phyloP scores from a whole-genome alignment of 2,888 invertebrate genomes.

The Cremastobaeus sp. region DNA sequence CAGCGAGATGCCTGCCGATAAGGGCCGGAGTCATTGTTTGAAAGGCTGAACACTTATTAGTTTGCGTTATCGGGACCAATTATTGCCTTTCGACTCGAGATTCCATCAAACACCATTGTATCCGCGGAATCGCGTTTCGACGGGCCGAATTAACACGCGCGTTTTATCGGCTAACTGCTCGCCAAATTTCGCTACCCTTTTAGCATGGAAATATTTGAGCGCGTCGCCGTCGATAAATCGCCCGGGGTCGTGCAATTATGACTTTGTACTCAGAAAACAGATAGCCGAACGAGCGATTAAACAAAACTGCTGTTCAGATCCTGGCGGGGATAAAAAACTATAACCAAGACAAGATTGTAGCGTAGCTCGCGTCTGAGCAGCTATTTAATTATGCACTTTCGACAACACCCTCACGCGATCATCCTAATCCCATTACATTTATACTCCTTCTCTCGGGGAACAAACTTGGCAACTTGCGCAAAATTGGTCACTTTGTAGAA shows the following conservation, averaged over 20 bases:
- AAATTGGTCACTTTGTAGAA: too few relatives aligned
- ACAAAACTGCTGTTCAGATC: conserved; percentile 26
- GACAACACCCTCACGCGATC: too few relatives aligned
- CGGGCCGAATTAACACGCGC: conserved; percentile 30
- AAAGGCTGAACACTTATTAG: conserved; percentile 58
- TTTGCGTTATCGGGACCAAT: conserved; percentile 54
- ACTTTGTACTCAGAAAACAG: conserved; percentile 14
- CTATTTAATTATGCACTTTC: too few relatives aligned
- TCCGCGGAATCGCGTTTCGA: conserved; percentile 22
- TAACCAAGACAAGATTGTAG: too few relatives aligned
- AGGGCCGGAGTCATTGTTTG: conserved; percentile 51
- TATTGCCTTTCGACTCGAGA: conserved; percentile 53
- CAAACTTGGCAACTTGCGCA: too few relatives aligned
- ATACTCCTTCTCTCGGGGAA: too few relatives aligned
- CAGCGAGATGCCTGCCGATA: conserved; percentile 38
- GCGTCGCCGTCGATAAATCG: conserved; percentile 16
- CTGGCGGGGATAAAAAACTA: too few relatives aligned
- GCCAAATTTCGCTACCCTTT: conserved; percentile 22
- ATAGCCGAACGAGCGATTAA: conserved; percentile 23
- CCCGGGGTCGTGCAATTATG: conserved; percentile 28
- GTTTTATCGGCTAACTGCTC: conserved; percentile 22
- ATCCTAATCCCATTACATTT: too few relatives aligned
- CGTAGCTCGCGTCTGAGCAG: too few relatives aligned
- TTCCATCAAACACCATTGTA: conserved; percentile 51
- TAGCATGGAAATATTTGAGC: conserved; percentile 29